A percentile compares a stretch with the other conserved stretches of the same genome.
Conservation (phyloP, 2,113 vertebrate species). For the Turnix velox region DNA sequence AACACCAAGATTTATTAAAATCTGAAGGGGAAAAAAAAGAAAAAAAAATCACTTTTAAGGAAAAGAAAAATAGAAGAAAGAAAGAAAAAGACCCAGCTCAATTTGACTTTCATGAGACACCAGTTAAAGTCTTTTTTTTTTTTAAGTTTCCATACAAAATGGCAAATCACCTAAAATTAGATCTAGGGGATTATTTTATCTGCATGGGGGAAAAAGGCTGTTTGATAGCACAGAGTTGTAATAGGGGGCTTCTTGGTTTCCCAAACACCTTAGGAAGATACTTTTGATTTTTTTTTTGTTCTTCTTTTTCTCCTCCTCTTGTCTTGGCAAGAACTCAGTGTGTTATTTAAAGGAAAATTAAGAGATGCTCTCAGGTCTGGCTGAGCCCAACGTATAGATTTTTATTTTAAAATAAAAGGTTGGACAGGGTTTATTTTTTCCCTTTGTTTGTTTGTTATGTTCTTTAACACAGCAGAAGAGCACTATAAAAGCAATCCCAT, state of each 20-base stretch:
- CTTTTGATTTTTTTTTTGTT: neutral
- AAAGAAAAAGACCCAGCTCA: neutral
- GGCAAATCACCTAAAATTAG: conserved; percentile 23
- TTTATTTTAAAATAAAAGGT: neutral
- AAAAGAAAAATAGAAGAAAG: neutral
- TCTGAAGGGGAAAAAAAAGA: neutral
- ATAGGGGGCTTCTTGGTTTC: neutral
- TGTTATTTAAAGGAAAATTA: conserved; percentile 8
- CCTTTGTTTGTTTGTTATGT: neutral
- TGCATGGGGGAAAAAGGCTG: neutral
- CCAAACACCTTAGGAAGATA: neutral
- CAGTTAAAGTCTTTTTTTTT: neutral
- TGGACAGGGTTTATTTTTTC: neutral
- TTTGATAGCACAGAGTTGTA: neutral
- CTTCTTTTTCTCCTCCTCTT: neutral
- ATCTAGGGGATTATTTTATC: conserved; percentile 45
- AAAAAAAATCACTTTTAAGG: neutral
- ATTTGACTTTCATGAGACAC: conserved; percentile 62
- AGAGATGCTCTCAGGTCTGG: neutral
- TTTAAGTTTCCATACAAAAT: neutral
- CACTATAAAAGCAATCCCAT: neutral
- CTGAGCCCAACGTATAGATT: neutral
- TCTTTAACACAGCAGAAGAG: neutral
- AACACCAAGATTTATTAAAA: neutral
- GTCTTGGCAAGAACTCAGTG: neutral